Percentiles rank a stretch among this genome's conserved stretches.
These are phyloP conservation scores for Kryptolebias ocellatus DNA, from an alignment of 2,797 vertebrate species.

Conservation along the genomic window DNA sequence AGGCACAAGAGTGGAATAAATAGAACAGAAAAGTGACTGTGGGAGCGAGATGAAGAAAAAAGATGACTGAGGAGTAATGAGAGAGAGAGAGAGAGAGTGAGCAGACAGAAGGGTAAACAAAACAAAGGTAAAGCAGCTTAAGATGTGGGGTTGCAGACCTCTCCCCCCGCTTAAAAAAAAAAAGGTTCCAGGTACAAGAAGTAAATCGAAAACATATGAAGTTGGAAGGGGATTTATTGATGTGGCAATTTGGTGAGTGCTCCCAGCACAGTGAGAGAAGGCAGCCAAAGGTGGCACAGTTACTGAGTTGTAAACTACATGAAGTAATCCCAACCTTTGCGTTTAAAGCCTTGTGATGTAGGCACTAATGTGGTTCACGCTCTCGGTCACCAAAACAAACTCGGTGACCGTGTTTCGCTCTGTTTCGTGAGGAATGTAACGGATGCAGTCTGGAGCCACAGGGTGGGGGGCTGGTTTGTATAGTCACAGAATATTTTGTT, in stretches of 20 bases:
- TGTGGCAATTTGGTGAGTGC: conserved; percentile 43
- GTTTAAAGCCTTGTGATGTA: conserved; percentile 48
- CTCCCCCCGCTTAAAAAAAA: not conserved
- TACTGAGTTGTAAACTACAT: conserved; percentile 65
- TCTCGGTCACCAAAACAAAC: conserved; percentile 74
- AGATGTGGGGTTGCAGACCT: conserved; percentile 21
- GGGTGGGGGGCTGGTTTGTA: conserved; percentile 51
- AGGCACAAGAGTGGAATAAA: conserved; percentile 57
- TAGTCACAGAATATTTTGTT: conserved; percentile 69
- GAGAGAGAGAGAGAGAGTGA: conserved; percentile 13
- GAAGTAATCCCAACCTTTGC: conserved; percentile 51
- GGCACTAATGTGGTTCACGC: conserved; percentile 59
- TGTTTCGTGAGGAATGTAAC: conserved; percentile 70
- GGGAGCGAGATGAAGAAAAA: conserved; percentile 38
- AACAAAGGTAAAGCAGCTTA: conserved; percentile 54
- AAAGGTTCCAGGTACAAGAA: conserved; percentile 25
- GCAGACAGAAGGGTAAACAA: conserved; percentile 62
- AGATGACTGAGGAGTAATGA: conserved; percentile 37
- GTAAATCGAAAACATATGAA: conserved; percentile 31
- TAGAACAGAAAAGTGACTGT: conserved; percentile 49
- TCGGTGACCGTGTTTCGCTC: conserved; percentile 61
- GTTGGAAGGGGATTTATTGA: conserved; percentile 41
- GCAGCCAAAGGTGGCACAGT: conserved; percentile 66
- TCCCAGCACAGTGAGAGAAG: conserved; percentile 44
- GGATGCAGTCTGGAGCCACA: conserved; percentile 69